Conservation (phyloP, 2,888 invertebrate genomes). For the Lymantria dispar region DNA sequence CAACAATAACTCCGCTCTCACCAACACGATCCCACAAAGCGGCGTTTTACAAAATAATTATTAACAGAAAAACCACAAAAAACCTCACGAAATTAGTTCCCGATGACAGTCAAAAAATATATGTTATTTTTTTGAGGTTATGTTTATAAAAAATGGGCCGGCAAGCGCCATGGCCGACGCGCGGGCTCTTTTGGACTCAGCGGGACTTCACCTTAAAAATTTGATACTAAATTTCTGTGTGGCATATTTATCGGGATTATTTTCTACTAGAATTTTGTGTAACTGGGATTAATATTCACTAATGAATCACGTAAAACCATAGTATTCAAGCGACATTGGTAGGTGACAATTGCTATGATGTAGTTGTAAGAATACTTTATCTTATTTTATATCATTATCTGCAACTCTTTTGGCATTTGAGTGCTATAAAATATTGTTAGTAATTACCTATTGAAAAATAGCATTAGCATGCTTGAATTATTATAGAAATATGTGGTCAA, state of each 20-base stretch:
- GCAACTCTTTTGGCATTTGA: too few relatives aligned
- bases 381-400: too few relatives aligned
- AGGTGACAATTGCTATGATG: slow-evolving; percentile 23
- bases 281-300: slow-evolving; percentile 66
- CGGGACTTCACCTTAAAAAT: slow-evolving; percentile 52
- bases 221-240: slow-evolving; percentile 71
- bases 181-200: slow-evolving; percentile 68
- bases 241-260: slow-evolving; percentile 79
- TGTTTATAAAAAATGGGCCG: slow-evolving; percentile 49
- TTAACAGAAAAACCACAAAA: slow-evolving; percentile 74
- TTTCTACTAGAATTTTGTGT: slow-evolving; percentile 79
- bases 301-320: slow-evolving; percentile 69
- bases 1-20: slow-evolving; percentile 2
- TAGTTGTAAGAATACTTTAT: slow-evolving; percentile 4
- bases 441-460: too few relatives aligned
- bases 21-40: slow-evolving; percentile 35
- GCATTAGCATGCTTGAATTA: too few relatives aligned
- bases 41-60: slow-evolving; percentile 69
- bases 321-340: slow-evolving; percentile 23
- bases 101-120: slow-evolving; percentile 82
- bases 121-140: slow-evolving; percentile 63
- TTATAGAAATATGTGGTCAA: too few relatives aligned
- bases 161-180: slow-evolving; percentile 69
- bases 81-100: slow-evolving; percentile 78
- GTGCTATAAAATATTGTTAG: too few relatives aligned